Evolutionary conservation across 2,888 invertebrate genomes (phyloP), one percentile per base, ranked within the genome.

Genomic region (Patella ulyssiponensis): DNA sequence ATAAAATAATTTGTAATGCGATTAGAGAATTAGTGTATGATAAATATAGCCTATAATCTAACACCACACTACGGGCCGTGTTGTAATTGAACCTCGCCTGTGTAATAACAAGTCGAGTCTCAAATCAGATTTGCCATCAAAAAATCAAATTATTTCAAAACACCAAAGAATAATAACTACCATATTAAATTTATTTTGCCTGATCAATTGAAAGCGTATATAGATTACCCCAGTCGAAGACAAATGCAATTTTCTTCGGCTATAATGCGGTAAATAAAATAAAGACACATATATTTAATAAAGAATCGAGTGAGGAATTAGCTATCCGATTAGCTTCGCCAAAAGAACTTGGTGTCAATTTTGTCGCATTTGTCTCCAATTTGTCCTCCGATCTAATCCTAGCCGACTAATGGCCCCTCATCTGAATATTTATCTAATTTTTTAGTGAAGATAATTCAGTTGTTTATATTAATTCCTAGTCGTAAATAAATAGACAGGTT

Each of bases 401-500:
- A 74, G 71, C 69, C 70, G 71, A n/a, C 51, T 69, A 77, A 74
- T 77, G 73, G 73, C 70, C 73, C 70, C 58, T 64, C 54, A 75
- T 78, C 72, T 70, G 75, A 78, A 78, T 78, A 71, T 75, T 86
- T 84, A 86, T 85, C 84, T 80, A 84, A 86, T 87, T 86, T 87
- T 84, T 82, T 64, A 58, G 64, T 23, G 64, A 23, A 71, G 80
- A 83, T 83, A 85, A 86, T 85, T 87, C 85, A 82, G 82, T 78
- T 84, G 83, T 85, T 86, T 87, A 83, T 85, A 86, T 88, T 86
- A 86, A 88, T 87, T 85, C 84, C 82, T 84, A 83, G 82, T 85
- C 86, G 83, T 88, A 86, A 87, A 87, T 87, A 87, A 87, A 87
- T 87, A 87, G 86, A 86, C 83, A 83, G 82, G 86, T 84, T 86